Evolutionary conservation across 2,888 invertebrate genomes (phyloP).

Genomic region (Chymomyza fuscimana): DNA sequence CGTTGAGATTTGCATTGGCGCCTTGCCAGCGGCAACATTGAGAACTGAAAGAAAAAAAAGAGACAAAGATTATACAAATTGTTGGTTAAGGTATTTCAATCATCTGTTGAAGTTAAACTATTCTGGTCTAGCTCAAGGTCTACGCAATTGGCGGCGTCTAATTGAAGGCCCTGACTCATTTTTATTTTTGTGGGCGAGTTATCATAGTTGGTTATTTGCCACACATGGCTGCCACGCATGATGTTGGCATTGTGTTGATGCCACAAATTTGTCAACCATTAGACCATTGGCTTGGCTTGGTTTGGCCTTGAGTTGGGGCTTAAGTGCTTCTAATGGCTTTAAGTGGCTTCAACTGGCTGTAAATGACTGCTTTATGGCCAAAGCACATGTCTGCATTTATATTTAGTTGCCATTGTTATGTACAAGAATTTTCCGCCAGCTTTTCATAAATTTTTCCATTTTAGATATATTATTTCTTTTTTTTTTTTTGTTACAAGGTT

Average conservation of each 20-base stretch:
- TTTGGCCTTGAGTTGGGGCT: neutral
- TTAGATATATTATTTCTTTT: neutral
- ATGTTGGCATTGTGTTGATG: neutral
- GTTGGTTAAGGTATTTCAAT: neutral
- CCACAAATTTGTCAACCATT: constrained; percentile 6
- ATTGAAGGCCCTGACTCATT: constrained; percentile 56
- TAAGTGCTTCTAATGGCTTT: neutral
- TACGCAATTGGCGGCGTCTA: constrained; percentile 21
- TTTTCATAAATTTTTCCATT: neutral
- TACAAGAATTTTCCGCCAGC: neutral
- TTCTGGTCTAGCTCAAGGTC: constrained; percentile 48
- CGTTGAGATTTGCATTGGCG: constrained; percentile 95
- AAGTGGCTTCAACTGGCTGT: neutral
- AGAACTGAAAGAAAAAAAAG: constrained; percentile 84
- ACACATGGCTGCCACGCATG: neutral
- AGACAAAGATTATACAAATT: neutral
- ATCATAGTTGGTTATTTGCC: neutral
- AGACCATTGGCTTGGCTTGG: neutral
- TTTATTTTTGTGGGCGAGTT: constrained; percentile 14
- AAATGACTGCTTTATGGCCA: neutral
- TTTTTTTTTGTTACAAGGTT: neutral
- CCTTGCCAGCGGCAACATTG: constrained; percentile 96
- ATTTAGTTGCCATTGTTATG: neutral
- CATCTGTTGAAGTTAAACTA: neutral
- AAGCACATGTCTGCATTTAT: neutral